Evolutionary conservation across 2,888 invertebrate species (phyloP).

Genomic region (Drosophila formosana): DNA sequence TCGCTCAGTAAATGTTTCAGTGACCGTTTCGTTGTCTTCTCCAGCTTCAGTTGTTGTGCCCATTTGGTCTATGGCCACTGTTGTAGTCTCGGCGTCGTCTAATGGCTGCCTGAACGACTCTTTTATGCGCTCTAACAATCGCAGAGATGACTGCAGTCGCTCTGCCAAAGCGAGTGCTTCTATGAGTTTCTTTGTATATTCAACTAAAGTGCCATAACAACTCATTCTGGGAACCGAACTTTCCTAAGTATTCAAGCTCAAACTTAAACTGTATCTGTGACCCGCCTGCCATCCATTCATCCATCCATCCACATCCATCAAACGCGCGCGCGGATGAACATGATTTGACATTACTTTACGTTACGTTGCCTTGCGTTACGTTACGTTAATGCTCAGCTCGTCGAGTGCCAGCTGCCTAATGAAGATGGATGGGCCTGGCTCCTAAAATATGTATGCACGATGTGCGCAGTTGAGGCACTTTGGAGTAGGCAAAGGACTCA

Average conservation of each 20-base stretch:
- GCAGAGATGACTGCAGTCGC: slow-evolving; percentile 58
- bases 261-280: slow-evolving; percentile 1
- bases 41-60: slow-evolving; percentile 37
- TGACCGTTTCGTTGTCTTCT: slow-evolving; percentile 21
- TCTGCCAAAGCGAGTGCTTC: slow-evolving; percentile 58
- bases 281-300: slow-evolving; percentile 7
- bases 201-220: too few species aligned
- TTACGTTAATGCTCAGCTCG: slow-evolving; percentile 39
- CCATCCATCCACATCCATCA: slow-evolving; percentile 53
- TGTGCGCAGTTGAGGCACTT: slow-evolving; percentile 52
- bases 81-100: slow-evolving; percentile 28
- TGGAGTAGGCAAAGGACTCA: slow-evolving; percentile 36
- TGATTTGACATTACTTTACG: slow-evolving; percentile 46
- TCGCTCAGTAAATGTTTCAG: neutral
- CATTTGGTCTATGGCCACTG: slow-evolving; percentile 49
- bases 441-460: slow-evolving; percentile 62
- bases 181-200: too few species aligned
- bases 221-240: too few species aligned
- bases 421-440: slow-evolving; percentile 69
- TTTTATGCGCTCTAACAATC: slow-evolving; percentile 60
- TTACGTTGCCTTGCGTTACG: slow-evolving; percentile 32
- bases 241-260: neutral
- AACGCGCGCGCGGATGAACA: slow-evolving; percentile 45
- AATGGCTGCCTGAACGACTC: slow-evolving; percentile 57
- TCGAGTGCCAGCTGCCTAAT: slow-evolving; percentile 55